A percentile compares a stretch with the other conserved stretches of the same genome.
Evolutionary conservation across 1,140 invertebrate genomes (phyloP).

Genomic region (Bemisia tabaci): DNA sequence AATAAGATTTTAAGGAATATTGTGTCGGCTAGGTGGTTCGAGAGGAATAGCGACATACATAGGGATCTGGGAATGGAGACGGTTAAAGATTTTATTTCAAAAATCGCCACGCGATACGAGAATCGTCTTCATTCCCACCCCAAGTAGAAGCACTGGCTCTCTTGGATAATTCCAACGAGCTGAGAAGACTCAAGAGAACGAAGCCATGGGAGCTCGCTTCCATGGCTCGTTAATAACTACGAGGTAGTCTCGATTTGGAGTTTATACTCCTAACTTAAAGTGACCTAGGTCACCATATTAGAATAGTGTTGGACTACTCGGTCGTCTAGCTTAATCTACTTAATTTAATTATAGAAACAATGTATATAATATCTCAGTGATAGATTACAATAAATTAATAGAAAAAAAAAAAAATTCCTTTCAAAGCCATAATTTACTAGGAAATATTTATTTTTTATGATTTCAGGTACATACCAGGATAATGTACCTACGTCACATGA

Average conservation of each 20-base stretch:
- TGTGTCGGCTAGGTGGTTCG: background rate
- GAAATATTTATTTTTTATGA: no score
- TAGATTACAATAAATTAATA: no score
- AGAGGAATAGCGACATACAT: background rate
- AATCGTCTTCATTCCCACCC: background rate
- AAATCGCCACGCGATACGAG: background rate
- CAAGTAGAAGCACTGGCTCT: background rate
- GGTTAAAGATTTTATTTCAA: background rate
- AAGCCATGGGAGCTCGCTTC: background rate
- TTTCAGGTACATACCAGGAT: conserved; percentile 81
- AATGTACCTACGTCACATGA: conserved; percentile 80
- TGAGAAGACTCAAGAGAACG: background rate
- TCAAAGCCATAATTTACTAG: no score
- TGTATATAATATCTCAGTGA: no score
- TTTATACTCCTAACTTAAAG: no score
- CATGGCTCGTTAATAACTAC: no score
- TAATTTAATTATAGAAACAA: no score
- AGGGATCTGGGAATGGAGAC: background rate
- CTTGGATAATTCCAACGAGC: background rate
- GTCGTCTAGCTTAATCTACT: no score
- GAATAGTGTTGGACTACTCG: no score
- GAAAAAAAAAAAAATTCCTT: no score
- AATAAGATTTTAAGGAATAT: background rate
- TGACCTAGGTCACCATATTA: no score
- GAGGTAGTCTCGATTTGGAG: no score